Percentiles rank a stretch among this genome's conserved stretches.
phyloP scores from a whole-genome alignment of 2,888 invertebrate genomes.

The Drosophila cognata region DNA sequence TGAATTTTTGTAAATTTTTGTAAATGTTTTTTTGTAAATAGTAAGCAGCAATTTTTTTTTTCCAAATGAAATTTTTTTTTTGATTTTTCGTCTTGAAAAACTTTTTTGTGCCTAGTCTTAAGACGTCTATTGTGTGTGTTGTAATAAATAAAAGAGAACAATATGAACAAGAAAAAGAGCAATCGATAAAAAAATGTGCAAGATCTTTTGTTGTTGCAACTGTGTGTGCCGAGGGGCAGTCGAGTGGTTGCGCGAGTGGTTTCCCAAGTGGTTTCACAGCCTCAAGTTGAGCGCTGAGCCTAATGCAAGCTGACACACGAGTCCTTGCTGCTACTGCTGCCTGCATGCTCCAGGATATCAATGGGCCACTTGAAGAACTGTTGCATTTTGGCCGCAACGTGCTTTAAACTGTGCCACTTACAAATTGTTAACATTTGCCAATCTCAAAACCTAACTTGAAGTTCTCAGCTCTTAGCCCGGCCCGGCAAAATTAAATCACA shows the following conservation, averaged over 20 bases:
- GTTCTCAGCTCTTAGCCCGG: constrained; percentile 7
- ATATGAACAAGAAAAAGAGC: constrained; percentile 50
- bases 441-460: constrained; percentile 22
- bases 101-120: constrained; percentile 72
- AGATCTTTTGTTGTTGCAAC: constrained; percentile 34
- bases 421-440: constrained; percentile 73
- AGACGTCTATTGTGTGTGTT: constrained; percentile 72
- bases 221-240: constrained; percentile 18
- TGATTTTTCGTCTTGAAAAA: constrained; percentile 33
- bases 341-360: constrained; percentile 7
- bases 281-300: constrained; percentile 50
- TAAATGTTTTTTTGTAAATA: constrained; percentile 74
- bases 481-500: constrained; percentile 21
- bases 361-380: constrained; percentile 64
- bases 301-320: constrained; percentile 77
- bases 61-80: constrained; percentile 35
- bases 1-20: constrained; percentile 71
- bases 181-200: constrained; percentile 34
- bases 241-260: constrained; percentile 22
- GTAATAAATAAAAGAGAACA: constrained; percentile 59
- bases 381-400: constrained; percentile 61
- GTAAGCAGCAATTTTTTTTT: constrained; percentile 40
- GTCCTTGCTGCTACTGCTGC: constrained; percentile 31
- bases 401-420: constrained; percentile 73
- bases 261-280: constrained; percentile 23